Base-by-base conservation (phyloP, 1,140 invertebrate species). In the Danaus plexippus region DNA sequence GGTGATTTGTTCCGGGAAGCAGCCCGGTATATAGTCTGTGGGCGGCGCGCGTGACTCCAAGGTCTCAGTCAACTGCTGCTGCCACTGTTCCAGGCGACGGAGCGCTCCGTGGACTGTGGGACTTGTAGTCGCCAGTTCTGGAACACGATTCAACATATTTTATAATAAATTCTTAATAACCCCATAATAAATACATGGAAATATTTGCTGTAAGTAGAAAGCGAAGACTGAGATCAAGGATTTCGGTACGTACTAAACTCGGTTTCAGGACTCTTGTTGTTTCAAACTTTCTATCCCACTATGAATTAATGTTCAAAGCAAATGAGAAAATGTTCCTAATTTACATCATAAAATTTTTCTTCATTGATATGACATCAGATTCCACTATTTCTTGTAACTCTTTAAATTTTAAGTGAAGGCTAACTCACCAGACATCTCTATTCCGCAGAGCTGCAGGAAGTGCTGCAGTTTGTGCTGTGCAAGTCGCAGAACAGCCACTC, bases 81-180 rank as follows among this genome's bases (percentile, higher is more conserved):
- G 91, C 98, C 98, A 99, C 50, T 94, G 92, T 42, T 94, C 92
- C 46, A 98, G 89, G 0, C 94, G 92, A 49, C 96, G 91, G 53
- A 99, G 80, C 40, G 95, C 92, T 13, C 94, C 94, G 80, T 99
- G 97, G 45, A 98, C 94, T 48, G 97, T 88, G 0, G 98, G 98
- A 81, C 96, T 98, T 47, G 95, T 93, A 9, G 97, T 96, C 41
- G 97, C 96, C 59, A 99, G 86, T 86, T 99, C 97, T 93, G 83
- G 12, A 42, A 18, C 55, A 85, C 9, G 44, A 52, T 47, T 11
- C 9, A 15, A 43, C 11, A 40, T 32, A 18, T 46, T 9, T 42
- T 42, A 41, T 1, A 51, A 8, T 5, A 13, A 6, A 52, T 3
- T 44, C 47, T 5, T 32, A n/a, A 47, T 10, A 15, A 41, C n/a